Evolutionary conservation across 2,113 vertebrate genomes (phyloP).

Genomic region (Cercopithecus mona): DNA sequence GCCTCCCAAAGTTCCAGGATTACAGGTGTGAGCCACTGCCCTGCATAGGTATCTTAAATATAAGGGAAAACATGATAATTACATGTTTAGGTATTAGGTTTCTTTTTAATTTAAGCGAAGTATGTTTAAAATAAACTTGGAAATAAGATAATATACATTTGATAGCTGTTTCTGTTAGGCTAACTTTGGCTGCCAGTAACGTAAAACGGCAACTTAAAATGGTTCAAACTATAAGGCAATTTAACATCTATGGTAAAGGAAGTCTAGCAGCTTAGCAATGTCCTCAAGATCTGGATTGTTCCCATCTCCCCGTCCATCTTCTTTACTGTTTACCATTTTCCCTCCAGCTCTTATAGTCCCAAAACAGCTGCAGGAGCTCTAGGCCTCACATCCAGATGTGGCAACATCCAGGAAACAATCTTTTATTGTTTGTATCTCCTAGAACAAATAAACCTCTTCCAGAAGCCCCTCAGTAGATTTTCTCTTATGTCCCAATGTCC

Average conservation of each 20-base stretch:
- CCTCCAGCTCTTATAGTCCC: not conserved
- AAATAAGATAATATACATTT: not conserved
- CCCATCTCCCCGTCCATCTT: not conserved
- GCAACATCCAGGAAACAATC: not conserved
- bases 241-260: not conserved
- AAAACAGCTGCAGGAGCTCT: not conserved
- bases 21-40: too few relatives aligned
- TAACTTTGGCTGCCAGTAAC: not conserved
- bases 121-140: not conserved
- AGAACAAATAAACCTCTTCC: not conserved
- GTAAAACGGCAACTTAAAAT: not conserved
- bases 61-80: not conserved
- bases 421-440: not conserved
- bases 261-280: not conserved
- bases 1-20: too few relatives aligned
- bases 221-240: not conserved
- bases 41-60: not conserved
- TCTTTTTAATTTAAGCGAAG: conserved; percentile 7
- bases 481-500: not conserved
- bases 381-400: not conserved
- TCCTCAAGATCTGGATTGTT: not conserved
- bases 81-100: not conserved
- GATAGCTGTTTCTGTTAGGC: not conserved
- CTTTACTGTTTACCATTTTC: not conserved
- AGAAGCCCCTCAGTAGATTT: not conserved